phyloP scores from a whole-genome alignment of 2,888 invertebrate genomes.

The Drosophila stalkeri region DNA sequence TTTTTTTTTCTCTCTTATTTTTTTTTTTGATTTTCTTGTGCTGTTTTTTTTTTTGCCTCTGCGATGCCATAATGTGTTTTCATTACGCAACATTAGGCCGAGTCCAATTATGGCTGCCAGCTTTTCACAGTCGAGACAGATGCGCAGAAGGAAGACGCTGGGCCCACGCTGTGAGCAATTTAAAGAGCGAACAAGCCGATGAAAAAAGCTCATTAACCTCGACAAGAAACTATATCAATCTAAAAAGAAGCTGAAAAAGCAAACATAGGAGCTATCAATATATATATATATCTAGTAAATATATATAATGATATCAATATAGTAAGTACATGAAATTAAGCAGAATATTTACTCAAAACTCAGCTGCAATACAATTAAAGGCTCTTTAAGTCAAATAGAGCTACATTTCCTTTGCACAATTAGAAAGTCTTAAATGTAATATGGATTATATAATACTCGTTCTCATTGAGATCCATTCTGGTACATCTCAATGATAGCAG shows the following conservation, averaged over 20 bases:
- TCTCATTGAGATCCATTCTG: not conserved
- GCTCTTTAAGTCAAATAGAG: not conserved
- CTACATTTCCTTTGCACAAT: slow-evolving; percentile 1
- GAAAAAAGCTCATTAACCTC: slow-evolving; percentile 23
- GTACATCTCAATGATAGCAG: slow-evolving; percentile 22
- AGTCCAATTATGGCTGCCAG: slow-evolving; percentile 72
- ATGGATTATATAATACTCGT: slow-evolving; percentile 31
- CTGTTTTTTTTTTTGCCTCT: slow-evolving; percentile 22
- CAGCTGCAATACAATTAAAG: not conserved
- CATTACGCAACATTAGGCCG: slow-evolving; percentile 76
- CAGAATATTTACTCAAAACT: not conserved
- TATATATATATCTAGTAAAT: not conserved
- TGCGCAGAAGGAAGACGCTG: slow-evolving; percentile 42
- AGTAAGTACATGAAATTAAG: not conserved
- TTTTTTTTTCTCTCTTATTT: slow-evolving; percentile 23
- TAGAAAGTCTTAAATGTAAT: slow-evolving; percentile 16
- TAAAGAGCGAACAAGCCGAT: slow-evolving; percentile 16
- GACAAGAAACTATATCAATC: slow-evolving; percentile 14
- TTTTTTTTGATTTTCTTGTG: slow-evolving; percentile 25
- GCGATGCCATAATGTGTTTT: slow-evolving; percentile 73
- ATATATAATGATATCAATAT: not conserved
- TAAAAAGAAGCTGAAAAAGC: not conserved
- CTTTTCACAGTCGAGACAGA: slow-evolving; percentile 59
- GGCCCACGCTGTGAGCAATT: slow-evolving; percentile 58
- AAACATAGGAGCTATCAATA: not conserved